phyloP scores from a whole-genome alignment of 2,797 vertebrate species.

The Falco biarmicus region DNA sequence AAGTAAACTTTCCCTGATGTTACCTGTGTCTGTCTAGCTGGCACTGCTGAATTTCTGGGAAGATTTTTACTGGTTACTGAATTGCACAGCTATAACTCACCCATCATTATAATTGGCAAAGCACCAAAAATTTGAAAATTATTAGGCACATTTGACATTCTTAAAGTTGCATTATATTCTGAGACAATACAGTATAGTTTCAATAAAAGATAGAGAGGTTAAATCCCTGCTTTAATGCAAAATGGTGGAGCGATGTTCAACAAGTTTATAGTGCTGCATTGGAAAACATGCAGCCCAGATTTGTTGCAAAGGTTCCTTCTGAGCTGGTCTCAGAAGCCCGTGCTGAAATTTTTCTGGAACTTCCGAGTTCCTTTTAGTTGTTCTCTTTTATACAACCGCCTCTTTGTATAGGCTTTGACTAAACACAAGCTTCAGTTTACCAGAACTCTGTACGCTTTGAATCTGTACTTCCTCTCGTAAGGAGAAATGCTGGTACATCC shows the following conservation, averaged over 20 bases:
- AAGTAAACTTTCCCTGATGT: background rate
- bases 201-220: background rate
- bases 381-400: background rate
- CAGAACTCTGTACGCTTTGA: background rate
- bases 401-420: background rate
- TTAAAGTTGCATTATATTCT: background rate
- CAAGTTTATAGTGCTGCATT: background rate
- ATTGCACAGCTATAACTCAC: background rate
- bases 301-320: background rate
- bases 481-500: background rate
- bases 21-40: background rate
- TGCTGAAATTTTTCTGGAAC: background rate
- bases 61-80: background rate
- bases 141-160: background rate
- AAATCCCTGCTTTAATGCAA: background rate
- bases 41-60: background rate
- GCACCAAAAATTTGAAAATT: background rate
- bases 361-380: background rate
- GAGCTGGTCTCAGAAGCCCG: background rate
- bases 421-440: background rate
- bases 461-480: background rate
- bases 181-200: background rate
- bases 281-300: background rate
- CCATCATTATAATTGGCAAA: background rate
- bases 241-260: background rate